A percentile compares a stretch with the other conserved stretches of the same genome.
These are phyloP conservation scores for Pollenia angustigena DNA, from an alignment of 2,888 invertebrate species.

Conservation along the genomic window DNA sequence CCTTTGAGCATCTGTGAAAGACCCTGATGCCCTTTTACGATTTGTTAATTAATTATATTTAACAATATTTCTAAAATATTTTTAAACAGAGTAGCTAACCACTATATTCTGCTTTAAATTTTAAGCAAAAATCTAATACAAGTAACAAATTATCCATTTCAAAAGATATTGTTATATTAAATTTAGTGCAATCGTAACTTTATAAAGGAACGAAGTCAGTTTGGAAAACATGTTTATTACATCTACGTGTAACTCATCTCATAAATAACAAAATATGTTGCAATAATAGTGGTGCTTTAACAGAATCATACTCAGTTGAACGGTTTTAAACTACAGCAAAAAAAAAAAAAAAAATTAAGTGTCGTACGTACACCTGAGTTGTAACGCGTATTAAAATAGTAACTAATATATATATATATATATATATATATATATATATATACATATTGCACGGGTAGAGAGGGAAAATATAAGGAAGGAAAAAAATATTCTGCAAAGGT, in stretches of 20 bases:
- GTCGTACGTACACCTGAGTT: background rate
- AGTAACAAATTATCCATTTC: background rate
- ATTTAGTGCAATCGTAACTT: background rate
- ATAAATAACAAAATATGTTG: background rate
- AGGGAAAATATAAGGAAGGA: too few species aligned
- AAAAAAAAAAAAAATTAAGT: constrained; percentile 27
- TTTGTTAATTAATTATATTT: too few species aligned
- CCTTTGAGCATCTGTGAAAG: too few species aligned
- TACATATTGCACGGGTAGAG: too few species aligned
- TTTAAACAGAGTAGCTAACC: too few species aligned
- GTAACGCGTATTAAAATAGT: too few species aligned
- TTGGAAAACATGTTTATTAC: background rate
- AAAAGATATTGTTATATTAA: background rate
- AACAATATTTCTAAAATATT: too few species aligned
- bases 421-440: too few species aligned
- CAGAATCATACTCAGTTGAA: background rate
- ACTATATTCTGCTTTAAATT: too few species aligned
- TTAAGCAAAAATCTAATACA: background rate
- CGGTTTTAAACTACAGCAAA: background rate
- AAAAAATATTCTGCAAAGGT: too few species aligned
- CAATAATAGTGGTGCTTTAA: background rate
- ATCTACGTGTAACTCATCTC: background rate
- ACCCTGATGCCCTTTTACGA: too few species aligned
- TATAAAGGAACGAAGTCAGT: background rate
- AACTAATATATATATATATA: too few species aligned